Evolutionary conservation across 2,113 vertebrate genomes (phyloP).

Genomic region (Cranoglanis bouderius): DNA sequence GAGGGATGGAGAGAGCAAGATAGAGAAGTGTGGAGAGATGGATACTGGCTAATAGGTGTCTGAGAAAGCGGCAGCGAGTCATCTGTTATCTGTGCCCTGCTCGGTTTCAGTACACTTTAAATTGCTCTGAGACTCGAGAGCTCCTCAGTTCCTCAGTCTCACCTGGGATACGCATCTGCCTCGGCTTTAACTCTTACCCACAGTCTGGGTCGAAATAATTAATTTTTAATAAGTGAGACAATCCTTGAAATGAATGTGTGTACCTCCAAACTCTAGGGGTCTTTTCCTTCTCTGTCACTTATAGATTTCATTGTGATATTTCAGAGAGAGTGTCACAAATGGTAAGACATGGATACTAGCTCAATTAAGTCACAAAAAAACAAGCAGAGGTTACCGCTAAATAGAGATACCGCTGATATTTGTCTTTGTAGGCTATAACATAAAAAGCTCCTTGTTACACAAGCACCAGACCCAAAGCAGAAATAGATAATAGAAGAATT

Average conservation of each 20-base stretch:
- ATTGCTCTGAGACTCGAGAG: constrained; percentile 75
- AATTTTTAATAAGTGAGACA: not conserved
- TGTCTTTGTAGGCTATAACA: not conserved
- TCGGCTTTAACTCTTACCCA: not conserved
- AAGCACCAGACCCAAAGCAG: not conserved
- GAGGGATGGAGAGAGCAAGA: constrained; percentile 35
- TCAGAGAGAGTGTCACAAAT: not conserved
- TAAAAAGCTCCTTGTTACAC: not conserved
- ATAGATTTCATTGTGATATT: not conserved
- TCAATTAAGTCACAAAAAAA: not conserved
- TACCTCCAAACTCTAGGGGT: not conserved
- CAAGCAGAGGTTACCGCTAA: not conserved
- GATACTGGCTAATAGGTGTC: constrained; percentile 65
- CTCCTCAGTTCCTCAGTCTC: constrained; percentile 63
- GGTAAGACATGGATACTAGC: not conserved
- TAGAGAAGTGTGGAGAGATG: constrained; percentile 30
- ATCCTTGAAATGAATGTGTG: not conserved
- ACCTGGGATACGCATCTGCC: constrained; percentile 64
- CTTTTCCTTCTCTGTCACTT: not conserved
- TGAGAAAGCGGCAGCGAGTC: constrained; percentile 60
- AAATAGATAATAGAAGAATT: not conserved
- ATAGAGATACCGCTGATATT: not conserved
- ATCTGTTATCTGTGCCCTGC: constrained; percentile 62
- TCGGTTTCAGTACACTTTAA: constrained; percentile 64
- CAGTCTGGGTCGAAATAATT: not conserved